Evolutionary conservation across 2,797 vertebrate genomes (phyloP).

Genomic region (Sandelia bainsii): DNA sequence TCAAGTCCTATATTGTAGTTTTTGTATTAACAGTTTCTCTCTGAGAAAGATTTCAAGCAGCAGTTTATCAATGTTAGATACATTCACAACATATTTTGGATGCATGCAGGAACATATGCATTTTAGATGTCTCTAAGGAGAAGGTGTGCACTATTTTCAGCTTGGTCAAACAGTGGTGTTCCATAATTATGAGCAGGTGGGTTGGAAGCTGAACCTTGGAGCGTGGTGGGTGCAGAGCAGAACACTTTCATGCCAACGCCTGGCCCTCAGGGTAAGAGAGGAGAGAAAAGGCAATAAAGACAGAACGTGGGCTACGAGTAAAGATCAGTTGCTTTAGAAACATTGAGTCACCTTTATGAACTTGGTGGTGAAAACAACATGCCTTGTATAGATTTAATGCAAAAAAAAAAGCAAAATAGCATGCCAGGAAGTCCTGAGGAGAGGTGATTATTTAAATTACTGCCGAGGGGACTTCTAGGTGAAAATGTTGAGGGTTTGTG

Average conservation of each 20-base stretch:
- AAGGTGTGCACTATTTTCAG: slow-evolving; percentile 35
- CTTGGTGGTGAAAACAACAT: slow-evolving; percentile 14
- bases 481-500: slow-evolving; percentile 48
- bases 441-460: slow-evolving; percentile 55
- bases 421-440: slow-evolving; percentile 20
- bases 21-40: too few relatives aligned
- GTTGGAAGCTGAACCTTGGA: slow-evolving; percentile 46
- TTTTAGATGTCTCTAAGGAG: slow-evolving; percentile 60
- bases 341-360: slow-evolving; percentile 31
- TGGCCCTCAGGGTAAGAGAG: slow-evolving; percentile 25
- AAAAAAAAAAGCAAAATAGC: slow-evolving; percentile 37
- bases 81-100: slow-evolving; percentile 40
- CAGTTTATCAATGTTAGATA: slow-evolving; percentile 47
- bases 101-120: slow-evolving; percentile 60
- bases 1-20: too few relatives aligned
- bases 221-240: slow-evolving; percentile 29
- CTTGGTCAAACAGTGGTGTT: slow-evolving; percentile 53
- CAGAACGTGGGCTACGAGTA: slow-evolving; percentile 14
- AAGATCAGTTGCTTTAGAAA: slow-evolving; percentile 38
- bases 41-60: too few relatives aligned
- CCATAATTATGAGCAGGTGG: slow-evolving; percentile 72
- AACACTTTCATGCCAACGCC: slow-evolving; percentile 45
- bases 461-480: slow-evolving; percentile 42
- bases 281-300: slow-evolving; percentile 16
- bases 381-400: slow-evolving; percentile 24